Percentiles rank a stretch among this genome's conserved stretches.
phyloP scores from a whole-genome alignment of 2,888 invertebrate species.

The Drosophila demipolita region DNA sequence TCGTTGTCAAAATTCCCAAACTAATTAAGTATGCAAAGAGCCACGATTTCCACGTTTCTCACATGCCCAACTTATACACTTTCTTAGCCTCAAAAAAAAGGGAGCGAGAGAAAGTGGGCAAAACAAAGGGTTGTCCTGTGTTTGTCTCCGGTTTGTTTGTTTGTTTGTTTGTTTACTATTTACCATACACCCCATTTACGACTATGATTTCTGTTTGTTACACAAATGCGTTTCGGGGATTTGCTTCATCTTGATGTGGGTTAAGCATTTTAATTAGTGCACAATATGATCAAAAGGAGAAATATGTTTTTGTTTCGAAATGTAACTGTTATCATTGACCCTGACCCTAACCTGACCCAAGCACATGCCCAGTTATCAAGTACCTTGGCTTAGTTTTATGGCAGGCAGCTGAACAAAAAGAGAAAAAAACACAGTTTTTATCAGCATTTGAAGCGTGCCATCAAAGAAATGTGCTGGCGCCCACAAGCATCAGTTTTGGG shows the following conservation, averaged over 20 bases:
- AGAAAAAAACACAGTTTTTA: constrained; percentile 30
- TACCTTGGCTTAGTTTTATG: constrained; percentile 42
- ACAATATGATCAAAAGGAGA: constrained; percentile 46
- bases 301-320: constrained; percentile 11
- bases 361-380: constrained; percentile 21
- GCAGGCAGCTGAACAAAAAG: constrained; percentile 37
- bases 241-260: constrained; percentile 71
- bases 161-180: constrained; percentile 58
- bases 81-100: neutral
- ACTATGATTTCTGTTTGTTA: constrained; percentile 13
- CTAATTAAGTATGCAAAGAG: constrained; percentile 80
- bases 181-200: constrained; percentile 49
- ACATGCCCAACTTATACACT: neutral
- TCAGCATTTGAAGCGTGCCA: constrained; percentile 58
- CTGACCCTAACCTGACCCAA: constrained; percentile 16
- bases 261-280: constrained; percentile 79
- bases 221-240: constrained; percentile 43
- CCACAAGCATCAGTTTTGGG: constrained; percentile 20
- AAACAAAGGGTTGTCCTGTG: constrained; percentile 41
- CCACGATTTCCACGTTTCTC: constrained; percentile 19
- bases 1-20: constrained; percentile 73
- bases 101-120: constrained; percentile 5
- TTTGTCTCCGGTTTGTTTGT: constrained; percentile 8
- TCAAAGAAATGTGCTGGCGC: constrained; percentile 25
- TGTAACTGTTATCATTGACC: constrained; percentile 46